Conservation (phyloP, 2,888 invertebrate genomes). For the Bellardia pandia region DNA sequence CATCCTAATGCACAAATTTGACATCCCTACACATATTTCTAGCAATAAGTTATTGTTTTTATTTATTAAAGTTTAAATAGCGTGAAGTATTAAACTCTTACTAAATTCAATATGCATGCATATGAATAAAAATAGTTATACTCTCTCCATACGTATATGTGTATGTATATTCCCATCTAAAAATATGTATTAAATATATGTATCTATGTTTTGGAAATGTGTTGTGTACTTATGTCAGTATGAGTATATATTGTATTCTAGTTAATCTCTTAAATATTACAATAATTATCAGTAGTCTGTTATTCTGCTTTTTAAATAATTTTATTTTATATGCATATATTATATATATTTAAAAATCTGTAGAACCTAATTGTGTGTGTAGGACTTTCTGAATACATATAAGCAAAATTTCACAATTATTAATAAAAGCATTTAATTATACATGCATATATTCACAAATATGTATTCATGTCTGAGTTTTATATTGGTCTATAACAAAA, state of each 20-base stretch:
- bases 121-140: not conserved
- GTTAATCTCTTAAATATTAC: slow-evolving; percentile 27
- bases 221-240: too few relatives aligned
- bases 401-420: not conserved
- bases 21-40: too few relatives aligned
- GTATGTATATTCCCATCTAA: too few relatives aligned
- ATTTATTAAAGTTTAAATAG: slow-evolving; percentile 11
- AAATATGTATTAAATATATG: too few relatives aligned
- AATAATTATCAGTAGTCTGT: not conserved
- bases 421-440: not conserved
- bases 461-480: not conserved
- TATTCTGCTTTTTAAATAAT: not conserved
- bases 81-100: slow-evolving; percentile 14
- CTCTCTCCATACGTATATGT: too few relatives aligned
- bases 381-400: too few relatives aligned
- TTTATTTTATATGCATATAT: not conserved
- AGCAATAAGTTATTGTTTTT: not conserved
- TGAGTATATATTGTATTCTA: not conserved
- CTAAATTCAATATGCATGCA: not conserved
- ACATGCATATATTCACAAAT: not conserved
- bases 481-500: not conserved
- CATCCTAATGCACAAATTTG: too few relatives aligned
- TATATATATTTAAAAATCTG: not conserved
- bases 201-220: too few relatives aligned
- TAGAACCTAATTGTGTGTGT: too few relatives aligned